These are phyloP conservation scores for Megalonaias nervosa DNA, from an alignment of 1,140 invertebrate genomes.

Conservation along the genomic window DNA sequence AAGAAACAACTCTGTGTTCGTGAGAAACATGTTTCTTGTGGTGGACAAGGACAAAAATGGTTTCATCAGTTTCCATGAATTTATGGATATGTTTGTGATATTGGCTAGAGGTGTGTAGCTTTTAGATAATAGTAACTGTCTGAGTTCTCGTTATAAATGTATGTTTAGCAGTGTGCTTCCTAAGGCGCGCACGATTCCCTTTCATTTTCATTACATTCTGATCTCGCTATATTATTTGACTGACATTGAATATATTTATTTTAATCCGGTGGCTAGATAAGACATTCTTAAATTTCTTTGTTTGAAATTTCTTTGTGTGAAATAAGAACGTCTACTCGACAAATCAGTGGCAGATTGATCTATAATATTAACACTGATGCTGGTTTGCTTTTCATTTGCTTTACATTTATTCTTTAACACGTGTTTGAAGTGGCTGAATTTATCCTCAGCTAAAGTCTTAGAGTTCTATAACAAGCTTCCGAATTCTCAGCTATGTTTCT, in stretches of 20 bases:
- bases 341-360: too few relatives aligned
- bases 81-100: conserved; percentile 94
- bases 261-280: not conserved
- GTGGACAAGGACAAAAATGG: conserved; percentile 97
- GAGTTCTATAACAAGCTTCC: not conserved
- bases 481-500: not conserved
- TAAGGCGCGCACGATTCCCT: not conserved
- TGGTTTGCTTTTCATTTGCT: too few relatives aligned
- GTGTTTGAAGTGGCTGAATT: too few relatives aligned
- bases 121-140: not conserved
- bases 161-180: too few relatives aligned
- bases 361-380: too few relatives aligned
- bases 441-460: not conserved
- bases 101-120: conserved; percentile 73
- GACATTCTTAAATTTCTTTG: not conserved
- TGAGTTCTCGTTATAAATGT: not conserved
- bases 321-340: too few relatives aligned
- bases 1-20: conserved; percentile 97
- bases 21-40: conserved; percentile 99
- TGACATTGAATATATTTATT: not conserved
- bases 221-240: not conserved
- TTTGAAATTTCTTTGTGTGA: too few relatives aligned
- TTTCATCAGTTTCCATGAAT: conserved; percentile 97
- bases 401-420: too few relatives aligned
- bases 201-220: not conserved